Evolutionary conservation across 2,797 vertebrate genomes (phyloP), one percentile per base, ranked within the genome.

Genomic region (Glyptemys insculpta): DNA sequence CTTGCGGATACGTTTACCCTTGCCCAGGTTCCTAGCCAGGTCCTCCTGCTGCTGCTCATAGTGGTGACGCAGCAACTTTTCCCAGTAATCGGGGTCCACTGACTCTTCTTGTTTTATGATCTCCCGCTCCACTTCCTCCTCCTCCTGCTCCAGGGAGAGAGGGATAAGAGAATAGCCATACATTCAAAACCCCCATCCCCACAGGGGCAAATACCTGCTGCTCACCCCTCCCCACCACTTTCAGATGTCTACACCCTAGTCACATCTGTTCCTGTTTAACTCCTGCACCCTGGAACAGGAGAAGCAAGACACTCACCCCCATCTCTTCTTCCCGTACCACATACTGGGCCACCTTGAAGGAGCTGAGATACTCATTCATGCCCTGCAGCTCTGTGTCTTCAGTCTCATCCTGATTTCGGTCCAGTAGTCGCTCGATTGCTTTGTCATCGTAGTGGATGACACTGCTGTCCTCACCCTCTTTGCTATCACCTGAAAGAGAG

Each of bases 351-450:
- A 99, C 99, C 96, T 99, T 99, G 97, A 99, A 99, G 41, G 99
- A 99, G 97, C 99, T 99, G 96, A 99, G 98, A 98, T 99, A 99
- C 83, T 99, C 99, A 82, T 99, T 99, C 99, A 99, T 99, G 98
- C 99, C 99, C 98, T 99, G 99, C 80, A 99, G 97, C 97, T 99
- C 99, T 1, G 99, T 99, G 97, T 99, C 99, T 25, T 99, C 99
- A 0, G 99, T 99, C 96, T 99, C 99, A 89, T 99, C 99, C 98
- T 99, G 99, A 98, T 99, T 99, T 68, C 99, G 98, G 98, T 99
- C 99, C 83, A 99, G 94, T 14, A 99, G 97, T 29, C 99, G 98
- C 76, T 99, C 99, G 82, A 99, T 99, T 93, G 99, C 99, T 56
- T 99, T 99, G 96, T 99, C 99, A 57, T 99, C 99, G 4, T 99